phyloP scores from a whole-genome alignment of 1,140 invertebrate genomes.

The Pseudoatta argentina region DNA sequence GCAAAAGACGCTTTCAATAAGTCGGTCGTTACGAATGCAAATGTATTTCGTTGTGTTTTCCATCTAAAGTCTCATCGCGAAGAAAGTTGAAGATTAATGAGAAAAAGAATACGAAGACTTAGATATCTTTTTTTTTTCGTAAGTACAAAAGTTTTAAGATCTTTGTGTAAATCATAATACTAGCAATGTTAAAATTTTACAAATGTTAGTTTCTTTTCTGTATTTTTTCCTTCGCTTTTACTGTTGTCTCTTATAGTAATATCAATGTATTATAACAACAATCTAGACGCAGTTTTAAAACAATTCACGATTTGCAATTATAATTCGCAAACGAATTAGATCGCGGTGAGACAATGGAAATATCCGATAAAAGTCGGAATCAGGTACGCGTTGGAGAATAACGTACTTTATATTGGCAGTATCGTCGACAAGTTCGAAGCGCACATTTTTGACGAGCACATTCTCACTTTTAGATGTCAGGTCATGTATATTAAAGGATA shows the following conservation, averaged over 20 bases:
- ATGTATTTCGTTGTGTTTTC: constrained; percentile 43
- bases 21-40: constrained; percentile 35
- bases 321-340: constrained; percentile 17
- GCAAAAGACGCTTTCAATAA: constrained; percentile 31
- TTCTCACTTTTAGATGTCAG: constrained; percentile 14
- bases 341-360: neutral
- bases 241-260: neutral
- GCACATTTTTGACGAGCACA: constrained; percentile 34
- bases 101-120: neutral
- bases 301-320: neutral
- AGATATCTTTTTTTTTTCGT: neutral
- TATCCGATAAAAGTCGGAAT: constrained; percentile 37
- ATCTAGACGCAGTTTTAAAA: neutral
- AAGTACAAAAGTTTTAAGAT: neutral
- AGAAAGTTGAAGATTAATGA: constrained; percentile 15
- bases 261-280: constrained; percentile 15
- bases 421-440: constrained; percentile 17
- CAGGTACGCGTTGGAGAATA: constrained; percentile 41
- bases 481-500: constrained; percentile 27
- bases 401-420: constrained; percentile 17
- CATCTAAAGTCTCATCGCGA: neutral
- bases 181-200: neutral
- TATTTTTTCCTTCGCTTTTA: neutral
- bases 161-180: neutral
- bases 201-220: neutral